Percentiles rank a stretch among this genome's conserved stretches.
Conservation (phyloP, 2,888 invertebrate species). For the Synanthedon tipuliformis region DNA sequence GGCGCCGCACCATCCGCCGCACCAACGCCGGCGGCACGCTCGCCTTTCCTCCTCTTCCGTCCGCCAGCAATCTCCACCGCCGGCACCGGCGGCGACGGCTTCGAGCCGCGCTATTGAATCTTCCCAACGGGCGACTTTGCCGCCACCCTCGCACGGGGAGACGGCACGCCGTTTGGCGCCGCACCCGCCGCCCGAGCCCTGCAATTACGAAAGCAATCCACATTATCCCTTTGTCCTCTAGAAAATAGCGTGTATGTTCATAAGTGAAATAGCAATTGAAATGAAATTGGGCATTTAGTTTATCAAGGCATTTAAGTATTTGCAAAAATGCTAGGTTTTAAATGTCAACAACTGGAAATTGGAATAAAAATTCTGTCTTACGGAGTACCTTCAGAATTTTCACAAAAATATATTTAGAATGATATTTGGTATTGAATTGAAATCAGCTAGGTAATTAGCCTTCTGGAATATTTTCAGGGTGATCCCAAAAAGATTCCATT, state of each 20-base stretch:
- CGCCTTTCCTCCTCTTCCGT: conserved; percentile 66
- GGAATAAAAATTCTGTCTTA: too few species aligned
- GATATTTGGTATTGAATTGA: too few species aligned
- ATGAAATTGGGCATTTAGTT: too few species aligned
- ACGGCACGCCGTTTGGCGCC: conserved; percentile 66
- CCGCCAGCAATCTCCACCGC: conserved; percentile 72
- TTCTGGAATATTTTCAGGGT: too few species aligned
- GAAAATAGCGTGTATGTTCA: neutral
- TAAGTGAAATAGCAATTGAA: too few species aligned
- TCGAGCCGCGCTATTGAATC: conserved; percentile 63
- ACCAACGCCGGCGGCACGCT: conserved; percentile 69
- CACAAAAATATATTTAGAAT: too few species aligned
- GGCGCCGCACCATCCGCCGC: conserved; percentile 67
- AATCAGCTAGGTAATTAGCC: too few species aligned
- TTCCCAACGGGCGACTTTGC: conserved; percentile 65
- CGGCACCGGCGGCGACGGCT: conserved; percentile 73
- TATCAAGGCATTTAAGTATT: too few species aligned
- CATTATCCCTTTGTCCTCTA: conserved; percentile 6
- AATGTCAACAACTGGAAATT: too few species aligned
- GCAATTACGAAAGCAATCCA: conserved; percentile 20
- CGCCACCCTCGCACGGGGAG: conserved; percentile 63
- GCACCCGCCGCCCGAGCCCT: conserved; percentile 68
- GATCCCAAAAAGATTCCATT: too few species aligned
- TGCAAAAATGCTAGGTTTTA: too few species aligned
- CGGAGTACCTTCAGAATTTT: too few species aligned